Conservation (phyloP, 2,888 invertebrate genomes). For the Ligdia adustata region DNA sequence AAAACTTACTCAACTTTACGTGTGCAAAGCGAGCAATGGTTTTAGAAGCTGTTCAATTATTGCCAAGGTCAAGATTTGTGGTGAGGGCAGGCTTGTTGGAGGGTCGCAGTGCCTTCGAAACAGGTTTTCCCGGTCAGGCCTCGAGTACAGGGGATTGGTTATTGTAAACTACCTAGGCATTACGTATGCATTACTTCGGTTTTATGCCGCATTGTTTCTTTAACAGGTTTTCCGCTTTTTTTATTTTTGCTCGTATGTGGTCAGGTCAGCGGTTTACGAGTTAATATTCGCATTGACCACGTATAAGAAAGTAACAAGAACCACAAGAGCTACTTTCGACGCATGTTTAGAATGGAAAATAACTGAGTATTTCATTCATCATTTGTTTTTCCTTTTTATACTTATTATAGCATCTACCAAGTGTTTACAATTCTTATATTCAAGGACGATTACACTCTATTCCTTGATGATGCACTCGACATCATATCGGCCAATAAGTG, state of each 20-base stretch:
- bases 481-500: slow-evolving; percentile 12
- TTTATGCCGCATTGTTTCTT: slow-evolving; percentile 49
- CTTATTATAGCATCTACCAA: neutral
- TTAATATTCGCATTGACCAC: slow-evolving; percentile 4
- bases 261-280: slow-evolving; percentile 26
- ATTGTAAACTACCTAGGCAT: slow-evolving; percentile 44
- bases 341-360: slow-evolving; percentile 23
- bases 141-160: slow-evolving; percentile 44
- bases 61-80: slow-evolving; percentile 40
- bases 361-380: slow-evolving; percentile 20
- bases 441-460: slow-evolving; percentile 26
- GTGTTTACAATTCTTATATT: slow-evolving; percentile 17
- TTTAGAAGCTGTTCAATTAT: slow-evolving; percentile 20
- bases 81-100: slow-evolving; percentile 29
- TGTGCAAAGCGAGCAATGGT: slow-evolving; percentile 34
- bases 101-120: slow-evolving; percentile 42
- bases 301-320: slow-evolving; percentile 22
- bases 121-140: slow-evolving; percentile 55
- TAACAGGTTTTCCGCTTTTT: slow-evolving; percentile 34
- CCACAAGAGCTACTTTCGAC: slow-evolving; percentile 31
- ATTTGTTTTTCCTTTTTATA: no score
- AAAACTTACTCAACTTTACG: slow-evolving; percentile 24
- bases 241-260: slow-evolving; percentile 30
- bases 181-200: slow-evolving; percentile 46
- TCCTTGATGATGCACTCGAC: slow-evolving; percentile 14